Conservation (phyloP, 2,113 vertebrate species). For the Zingel zingel region DNA sequence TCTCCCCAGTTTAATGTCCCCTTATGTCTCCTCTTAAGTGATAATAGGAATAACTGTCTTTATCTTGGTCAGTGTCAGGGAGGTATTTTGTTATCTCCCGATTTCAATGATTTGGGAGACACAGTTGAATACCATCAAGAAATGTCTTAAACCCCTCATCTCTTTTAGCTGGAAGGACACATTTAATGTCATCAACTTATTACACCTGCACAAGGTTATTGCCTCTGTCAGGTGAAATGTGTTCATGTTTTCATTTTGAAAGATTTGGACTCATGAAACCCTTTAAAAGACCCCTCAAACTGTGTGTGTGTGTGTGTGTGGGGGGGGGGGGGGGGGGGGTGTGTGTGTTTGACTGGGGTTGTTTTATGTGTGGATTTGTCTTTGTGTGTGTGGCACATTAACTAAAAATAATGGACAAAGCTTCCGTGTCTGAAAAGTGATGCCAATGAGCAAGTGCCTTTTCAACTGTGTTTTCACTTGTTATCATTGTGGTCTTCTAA, state of each 20-base stretch:
- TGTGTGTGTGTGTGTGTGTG: no score
- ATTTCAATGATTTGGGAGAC: slow-evolving; percentile 30
- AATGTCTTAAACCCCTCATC: slow-evolving; percentile 19
- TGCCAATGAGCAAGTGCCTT: no score
- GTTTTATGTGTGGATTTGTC: no score
- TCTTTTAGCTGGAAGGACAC: slow-evolving; percentile 7
- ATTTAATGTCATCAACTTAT: background rate
- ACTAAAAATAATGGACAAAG: no score
- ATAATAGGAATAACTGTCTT: slow-evolving; percentile 51
- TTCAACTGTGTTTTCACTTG: no score
- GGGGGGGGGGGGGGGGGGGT: no score
- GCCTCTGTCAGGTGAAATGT: background rate
- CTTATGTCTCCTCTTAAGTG: slow-evolving; percentile 39
- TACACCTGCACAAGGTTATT: background rate
- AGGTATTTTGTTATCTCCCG: slow-evolving; percentile 30
- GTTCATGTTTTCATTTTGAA: background rate
- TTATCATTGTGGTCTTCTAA: no score
- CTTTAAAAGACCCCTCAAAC: background rate
- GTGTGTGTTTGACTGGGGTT: no score
- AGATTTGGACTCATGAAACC: background rate
- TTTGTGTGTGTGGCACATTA: no score
- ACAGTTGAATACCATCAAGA: background rate
- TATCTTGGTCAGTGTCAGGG: slow-evolving; percentile 51
- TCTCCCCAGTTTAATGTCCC: slow-evolving; percentile 38
- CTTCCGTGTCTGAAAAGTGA: no score